phyloP scores from a whole-genome alignment of 2,888 invertebrate species.

The Lottia scabra region DNA sequence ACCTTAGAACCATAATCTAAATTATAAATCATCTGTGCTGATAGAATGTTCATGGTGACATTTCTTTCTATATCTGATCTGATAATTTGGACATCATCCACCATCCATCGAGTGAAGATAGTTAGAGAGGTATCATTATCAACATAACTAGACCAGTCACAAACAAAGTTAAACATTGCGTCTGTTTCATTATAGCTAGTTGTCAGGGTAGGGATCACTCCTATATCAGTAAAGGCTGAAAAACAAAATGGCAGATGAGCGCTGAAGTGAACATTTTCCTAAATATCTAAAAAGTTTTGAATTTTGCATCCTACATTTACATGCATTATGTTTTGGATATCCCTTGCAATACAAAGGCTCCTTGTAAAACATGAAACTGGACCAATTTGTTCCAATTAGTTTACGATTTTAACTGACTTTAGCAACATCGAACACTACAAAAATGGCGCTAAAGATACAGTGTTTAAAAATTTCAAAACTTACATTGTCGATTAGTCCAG shows the following conservation, averaged over 20 bases:
- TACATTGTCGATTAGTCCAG: conserved; percentile 37
- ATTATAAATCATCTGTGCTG: conserved; percentile 2
- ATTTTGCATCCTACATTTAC: too few relatives aligned
- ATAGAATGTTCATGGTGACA: conserved; percentile 21
- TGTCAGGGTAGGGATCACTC: conserved; percentile 31
- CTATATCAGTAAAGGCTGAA: conserved; percentile 38
- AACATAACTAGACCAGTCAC: conserved; percentile 30
- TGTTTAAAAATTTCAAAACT: not conserved
- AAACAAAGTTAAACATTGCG: conserved; percentile 30
- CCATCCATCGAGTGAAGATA: conserved; percentile 28
- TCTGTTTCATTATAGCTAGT: conserved; percentile 31
- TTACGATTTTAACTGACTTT: too few relatives aligned
- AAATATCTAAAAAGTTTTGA: too few relatives aligned
- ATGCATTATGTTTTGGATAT: too few relatives aligned
- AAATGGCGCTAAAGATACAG: not conserved
- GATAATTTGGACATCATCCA: conserved; percentile 19
- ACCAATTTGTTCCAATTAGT: too few relatives aligned
- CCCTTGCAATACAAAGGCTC: too few relatives aligned
- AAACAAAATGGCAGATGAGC: not conserved
- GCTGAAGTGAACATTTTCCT: too few relatives aligned
- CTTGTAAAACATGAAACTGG: too few relatives aligned
- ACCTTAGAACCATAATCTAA: conserved; percentile 23
- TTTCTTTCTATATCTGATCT: conserved; percentile 17
- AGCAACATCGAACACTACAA: not conserved
- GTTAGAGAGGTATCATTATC: conserved; percentile 21